Base-by-base conservation (phyloP, 2,797 vertebrate genomes). In the Enteromius paludinosus region DNA sequence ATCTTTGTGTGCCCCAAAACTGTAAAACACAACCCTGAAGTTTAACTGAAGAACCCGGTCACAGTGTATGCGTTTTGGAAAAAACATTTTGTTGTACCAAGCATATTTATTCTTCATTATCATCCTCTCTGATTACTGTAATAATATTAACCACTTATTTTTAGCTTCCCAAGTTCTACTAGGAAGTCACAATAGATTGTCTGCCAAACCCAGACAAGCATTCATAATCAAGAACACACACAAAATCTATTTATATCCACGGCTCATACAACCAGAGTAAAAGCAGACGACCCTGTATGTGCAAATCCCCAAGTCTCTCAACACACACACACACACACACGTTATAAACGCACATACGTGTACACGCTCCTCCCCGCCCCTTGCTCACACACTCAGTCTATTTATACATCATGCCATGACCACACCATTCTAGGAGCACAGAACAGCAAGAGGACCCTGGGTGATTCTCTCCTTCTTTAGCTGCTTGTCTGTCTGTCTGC, bases 91-190 rank as follows among this genome's bases (percentile, higher is more conserved):
- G 75, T 17, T 56, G 15, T 69, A 79, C 17, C 17, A 68, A 79
- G 33, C 28, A 18, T 45, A 45, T 45, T 54, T 59, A 83, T 77
- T 76, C 54, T 79, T 85, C 68, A 78, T 82, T 52, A 56, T 54
- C 79, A 87, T 75, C 72, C 80, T 83, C 64, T 89, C 82, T 70
- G 43, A 80, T 86, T 83, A 87, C 78, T 84, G 88, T 81, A 89
- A 87, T 81, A 87, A 81, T 89, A 89, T 87, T 86, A 81, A 81
- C 83, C 71, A 43, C 0, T 20, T 93, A 93, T 91, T 91, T 93
- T 89, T 92, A 93, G 89, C 71, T 59, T 90, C 54, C 79, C 25
- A 83, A 41, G 49, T 83, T 80, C 73, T 89, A 88, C 86, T 89
- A 88, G 47, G 79, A 89, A 84, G 86, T 52, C 76, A 86, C 85